These are phyloP conservation scores for Triplophysa dalaica DNA, from an alignment of 2,113 vertebrate genomes.

Conservation along the genomic window DNA sequence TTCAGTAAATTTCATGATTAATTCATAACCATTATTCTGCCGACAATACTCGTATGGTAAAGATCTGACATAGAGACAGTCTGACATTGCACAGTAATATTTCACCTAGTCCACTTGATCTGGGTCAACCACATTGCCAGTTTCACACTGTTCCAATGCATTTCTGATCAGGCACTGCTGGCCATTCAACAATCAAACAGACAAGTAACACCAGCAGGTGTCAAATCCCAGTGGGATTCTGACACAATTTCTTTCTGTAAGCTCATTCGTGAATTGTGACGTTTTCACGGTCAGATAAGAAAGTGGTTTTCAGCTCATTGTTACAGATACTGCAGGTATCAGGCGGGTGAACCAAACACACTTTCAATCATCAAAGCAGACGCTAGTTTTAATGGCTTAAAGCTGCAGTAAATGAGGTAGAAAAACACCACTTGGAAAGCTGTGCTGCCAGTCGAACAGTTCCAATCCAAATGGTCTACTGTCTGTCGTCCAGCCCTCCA, in stretches of 20 bases:
- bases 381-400: slow-evolving; percentile 28
- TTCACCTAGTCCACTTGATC: slow-evolving; percentile 14
- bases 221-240: slow-evolving; percentile 14
- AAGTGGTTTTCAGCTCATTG: slow-evolving; percentile 5
- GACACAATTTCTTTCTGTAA: slow-evolving; percentile 16
- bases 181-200: not conserved
- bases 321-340: slow-evolving; percentile 11
- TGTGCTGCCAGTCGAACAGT: slow-evolving; percentile 30
- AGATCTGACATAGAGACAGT: not conserved
- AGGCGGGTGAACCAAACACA: not conserved
- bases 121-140: not conserved
- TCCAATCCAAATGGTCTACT: slow-evolving; percentile 42
- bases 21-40: too few species aligned
- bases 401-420: slow-evolving; percentile 52
- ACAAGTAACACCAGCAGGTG: slow-evolving; percentile 15
- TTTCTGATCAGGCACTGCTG: slow-evolving; percentile 12
- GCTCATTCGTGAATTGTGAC: slow-evolving; percentile 24
- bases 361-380: slow-evolving; percentile 35
- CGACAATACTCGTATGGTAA: not conserved
- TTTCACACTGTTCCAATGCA: not conserved
- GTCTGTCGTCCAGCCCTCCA: slow-evolving; percentile 27
- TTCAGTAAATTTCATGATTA: too few species aligned
- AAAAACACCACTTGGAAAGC: slow-evolving; percentile 45
- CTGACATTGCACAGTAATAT: not conserved
- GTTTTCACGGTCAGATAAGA: slow-evolving; percentile 32